Conservation (phyloP, 2,888 invertebrate species). For the Drosophila ochracea region DNA sequence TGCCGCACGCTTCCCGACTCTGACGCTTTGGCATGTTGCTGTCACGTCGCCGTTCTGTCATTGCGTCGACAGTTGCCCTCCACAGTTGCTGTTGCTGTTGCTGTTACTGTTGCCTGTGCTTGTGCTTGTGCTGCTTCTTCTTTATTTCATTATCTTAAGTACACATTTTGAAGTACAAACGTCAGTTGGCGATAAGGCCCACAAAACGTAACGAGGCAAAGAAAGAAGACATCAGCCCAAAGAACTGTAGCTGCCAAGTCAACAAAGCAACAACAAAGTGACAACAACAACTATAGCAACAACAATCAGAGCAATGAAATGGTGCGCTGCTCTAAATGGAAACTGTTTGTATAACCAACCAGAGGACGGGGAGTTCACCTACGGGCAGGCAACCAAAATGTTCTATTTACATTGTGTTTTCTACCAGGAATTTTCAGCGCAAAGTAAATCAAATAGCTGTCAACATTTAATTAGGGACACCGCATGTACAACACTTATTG, state of each 20-base stretch:
- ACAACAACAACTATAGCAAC: constrained; percentile 29
- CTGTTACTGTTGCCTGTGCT: constrained; percentile 9
- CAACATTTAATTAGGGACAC: constrained; percentile 59
- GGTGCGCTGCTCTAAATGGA: constrained; percentile 68
- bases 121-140: constrained; percentile 34
- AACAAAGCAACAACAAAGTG: constrained; percentile 45
- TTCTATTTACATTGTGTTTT: constrained; percentile 16
- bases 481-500: constrained; percentile 24
- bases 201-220: constrained; percentile 56
- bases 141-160: constrained; percentile 77
- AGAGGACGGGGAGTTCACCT: constrained; percentile 12
- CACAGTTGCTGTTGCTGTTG: constrained; percentile 11
- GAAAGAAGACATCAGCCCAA: constrained; percentile 60
- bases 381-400: constrained; percentile 26
- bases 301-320: constrained; percentile 55
- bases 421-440: constrained; percentile 35
- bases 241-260: constrained; percentile 56
- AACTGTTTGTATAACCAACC: constrained; percentile 70
- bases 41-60: constrained; percentile 31
- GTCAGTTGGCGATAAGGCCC: constrained; percentile 76
- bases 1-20: constrained; percentile 32
- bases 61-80: constrained; percentile 29
- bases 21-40: constrained; percentile 28
- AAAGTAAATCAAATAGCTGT: constrained; percentile 37
- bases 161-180: constrained; percentile 81